A percentile compares a stretch with the other conserved stretches of the same genome.
These are phyloP conservation scores for Bryconaethiops microstoma DNA, from an alignment of 2,797 vertebrate genomes.

Conservation along the genomic window DNA sequence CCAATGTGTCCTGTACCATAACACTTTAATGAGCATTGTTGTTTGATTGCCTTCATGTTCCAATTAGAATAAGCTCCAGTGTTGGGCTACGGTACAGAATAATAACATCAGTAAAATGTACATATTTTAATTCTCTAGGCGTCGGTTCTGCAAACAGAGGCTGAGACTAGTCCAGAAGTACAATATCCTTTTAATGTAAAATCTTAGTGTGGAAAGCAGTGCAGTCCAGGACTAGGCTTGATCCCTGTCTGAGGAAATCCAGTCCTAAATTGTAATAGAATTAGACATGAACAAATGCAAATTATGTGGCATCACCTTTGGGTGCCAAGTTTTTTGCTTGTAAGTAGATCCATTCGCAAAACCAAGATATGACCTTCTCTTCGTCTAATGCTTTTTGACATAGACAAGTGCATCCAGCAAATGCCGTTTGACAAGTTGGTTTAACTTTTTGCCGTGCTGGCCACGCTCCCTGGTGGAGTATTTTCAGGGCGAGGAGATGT, in stretches of 20 bases:
- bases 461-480: conserved; percentile 18
- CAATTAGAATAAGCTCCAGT: not conserved
- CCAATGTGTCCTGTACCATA: not conserved
- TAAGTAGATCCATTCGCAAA: not conserved
- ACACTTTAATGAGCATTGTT: conserved; percentile 24
- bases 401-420: not conserved
- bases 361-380: conserved; percentile 11
- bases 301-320: too few relatives aligned
- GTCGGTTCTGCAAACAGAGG: too few relatives aligned
- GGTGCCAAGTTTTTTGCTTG: not conserved
- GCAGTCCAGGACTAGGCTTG: too few relatives aligned
- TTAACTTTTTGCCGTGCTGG: conserved; percentile 10
- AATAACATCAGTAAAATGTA: not conserved
- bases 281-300: too few relatives aligned
- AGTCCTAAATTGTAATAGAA: too few relatives aligned
- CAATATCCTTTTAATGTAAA: too few relatives aligned
- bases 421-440: not conserved
- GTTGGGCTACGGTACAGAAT: too few relatives aligned
- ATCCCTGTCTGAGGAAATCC: too few relatives aligned
- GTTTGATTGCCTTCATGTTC: too few relatives aligned
- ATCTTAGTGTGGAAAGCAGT: too few relatives aligned
- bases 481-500: conserved; percentile 21
- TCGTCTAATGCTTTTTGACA: conserved; percentile 24
- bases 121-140: not conserved
- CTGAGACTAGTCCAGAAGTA: too few relatives aligned